These are phyloP conservation scores for Tipula helvola DNA, from an alignment of 2,888 invertebrate genomes.

Conservation along the genomic window DNA sequence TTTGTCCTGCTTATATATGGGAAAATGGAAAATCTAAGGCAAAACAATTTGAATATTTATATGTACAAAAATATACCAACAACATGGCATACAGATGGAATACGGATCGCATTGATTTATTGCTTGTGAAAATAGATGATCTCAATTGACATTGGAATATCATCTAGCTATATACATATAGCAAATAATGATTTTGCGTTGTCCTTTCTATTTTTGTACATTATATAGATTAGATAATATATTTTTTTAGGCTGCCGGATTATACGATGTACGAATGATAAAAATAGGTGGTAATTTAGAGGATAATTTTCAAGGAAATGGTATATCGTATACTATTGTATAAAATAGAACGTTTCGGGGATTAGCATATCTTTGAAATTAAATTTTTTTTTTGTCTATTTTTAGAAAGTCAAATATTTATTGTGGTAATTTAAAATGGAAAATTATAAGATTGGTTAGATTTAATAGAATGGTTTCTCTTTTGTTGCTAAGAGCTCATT, in stretches of 20 bases:
- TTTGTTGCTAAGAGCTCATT: background rate
- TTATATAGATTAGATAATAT: background rate
- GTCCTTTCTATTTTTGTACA: background rate
- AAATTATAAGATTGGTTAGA: background rate
- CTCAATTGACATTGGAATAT: background rate
- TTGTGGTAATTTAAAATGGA: background rate
- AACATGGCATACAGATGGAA: background rate
- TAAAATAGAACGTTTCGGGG: background rate
- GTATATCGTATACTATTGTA: background rate
- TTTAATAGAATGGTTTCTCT: background rate
- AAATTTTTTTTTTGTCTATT: background rate
- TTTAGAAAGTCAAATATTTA: background rate
- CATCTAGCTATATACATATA: no score
- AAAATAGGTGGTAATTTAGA: background rate
- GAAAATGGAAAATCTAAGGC: background rate
- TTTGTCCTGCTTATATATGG: background rate
- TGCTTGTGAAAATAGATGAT: background rate
- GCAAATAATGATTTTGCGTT: background rate
- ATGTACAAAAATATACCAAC: background rate
- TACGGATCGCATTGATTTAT: background rate
- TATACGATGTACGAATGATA: background rate
- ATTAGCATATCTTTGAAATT: background rate
- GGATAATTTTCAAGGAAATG: background rate
- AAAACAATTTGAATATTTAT: background rate
- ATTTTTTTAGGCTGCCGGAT: background rate